Percentiles rank a stretch among this genome's conserved stretches.
Conservation (phyloP, 2,797 vertebrate genomes). For the Lacerta agilis region DNA sequence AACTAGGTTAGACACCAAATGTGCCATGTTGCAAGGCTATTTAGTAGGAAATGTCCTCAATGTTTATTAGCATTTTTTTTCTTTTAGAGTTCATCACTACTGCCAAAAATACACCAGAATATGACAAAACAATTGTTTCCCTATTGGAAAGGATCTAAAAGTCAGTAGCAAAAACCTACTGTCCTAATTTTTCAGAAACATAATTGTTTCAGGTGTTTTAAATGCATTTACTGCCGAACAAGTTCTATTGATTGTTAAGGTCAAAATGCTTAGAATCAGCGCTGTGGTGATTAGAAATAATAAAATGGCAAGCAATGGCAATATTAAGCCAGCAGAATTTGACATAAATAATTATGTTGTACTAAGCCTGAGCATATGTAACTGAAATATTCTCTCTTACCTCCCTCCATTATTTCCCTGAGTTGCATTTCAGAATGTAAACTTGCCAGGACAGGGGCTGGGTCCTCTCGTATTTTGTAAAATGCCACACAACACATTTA, state of each 20-base stretch:
- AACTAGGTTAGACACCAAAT: conserved; percentile 38
- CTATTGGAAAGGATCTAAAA: not conserved
- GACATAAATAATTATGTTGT: not conserved
- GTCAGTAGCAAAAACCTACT: not conserved
- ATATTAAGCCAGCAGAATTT: not conserved
- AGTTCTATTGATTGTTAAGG: not conserved
- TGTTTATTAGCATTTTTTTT: not conserved
- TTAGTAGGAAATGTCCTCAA: conserved; percentile 40
- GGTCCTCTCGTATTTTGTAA: not conserved
- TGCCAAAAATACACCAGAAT: conserved; percentile 17
- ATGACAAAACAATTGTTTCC: not conserved
- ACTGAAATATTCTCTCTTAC: not conserved
- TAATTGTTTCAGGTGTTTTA: not conserved
- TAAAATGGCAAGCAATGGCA: not conserved
- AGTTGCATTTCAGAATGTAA: not conserved
- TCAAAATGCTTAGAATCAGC: not conserved
- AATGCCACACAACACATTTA: not conserved
- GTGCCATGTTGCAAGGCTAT: not conserved
- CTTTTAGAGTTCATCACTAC: conserved; percentile 15
- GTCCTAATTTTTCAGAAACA: not conserved
- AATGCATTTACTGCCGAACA: not conserved
- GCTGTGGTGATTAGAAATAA: not conserved
- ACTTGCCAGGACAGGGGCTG: not conserved
- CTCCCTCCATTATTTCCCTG: not conserved
- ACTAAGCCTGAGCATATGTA: not conserved